Evolutionary conservation across 2,113 vertebrate genomes (phyloP), one percentile per base, ranked within the genome.

Genomic region (Notothenia rossii): DNA sequence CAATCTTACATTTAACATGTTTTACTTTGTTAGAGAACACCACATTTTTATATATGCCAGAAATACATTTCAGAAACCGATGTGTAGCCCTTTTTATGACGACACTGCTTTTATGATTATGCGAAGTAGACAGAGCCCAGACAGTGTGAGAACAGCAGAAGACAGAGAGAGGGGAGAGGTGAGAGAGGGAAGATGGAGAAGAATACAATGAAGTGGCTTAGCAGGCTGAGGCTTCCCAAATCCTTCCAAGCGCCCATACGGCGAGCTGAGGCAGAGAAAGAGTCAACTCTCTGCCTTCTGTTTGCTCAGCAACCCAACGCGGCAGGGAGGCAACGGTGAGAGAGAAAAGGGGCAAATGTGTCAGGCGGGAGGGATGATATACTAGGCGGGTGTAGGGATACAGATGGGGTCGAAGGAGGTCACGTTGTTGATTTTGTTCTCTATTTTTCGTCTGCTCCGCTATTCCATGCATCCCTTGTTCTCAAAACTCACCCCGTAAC

Each of bases 131-230:
- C 46, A 49, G 61, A 84, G 66, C 29, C 43, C 49, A 83, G 72
- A 81, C 78, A 82, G 82, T 85, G 88, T 84, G 82, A 88, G 84
- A 91, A 85, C 81, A 83, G 86, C 62, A 14, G 73, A 90, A 90
- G 77, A 88, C 86, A 69, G 91, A 85, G 79, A 81, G 59, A 79
- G 87, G 90, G 70, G 71, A 91, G 87, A 88, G 84, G 77, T 83
- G 88, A 91, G 75, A 71, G 71, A 66, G 83, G 75, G 83, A 90
- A 88, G 88, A 91, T 90, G 89, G 93, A 91, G 92, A 86, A 80
- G 93, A 95, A 95, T 95, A 91, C 93, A 90, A 94, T 95, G 90
- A 92, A 92, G 91, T 91, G 93, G 94, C 94, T 94, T 95, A 95
- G 87, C 74, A 58, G 81, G 79, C 81, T 72, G 79, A 90, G 77